Evolutionary conservation across 2,888 invertebrate species (phyloP).

Genomic region (Dolomedes plantarius): DNA sequence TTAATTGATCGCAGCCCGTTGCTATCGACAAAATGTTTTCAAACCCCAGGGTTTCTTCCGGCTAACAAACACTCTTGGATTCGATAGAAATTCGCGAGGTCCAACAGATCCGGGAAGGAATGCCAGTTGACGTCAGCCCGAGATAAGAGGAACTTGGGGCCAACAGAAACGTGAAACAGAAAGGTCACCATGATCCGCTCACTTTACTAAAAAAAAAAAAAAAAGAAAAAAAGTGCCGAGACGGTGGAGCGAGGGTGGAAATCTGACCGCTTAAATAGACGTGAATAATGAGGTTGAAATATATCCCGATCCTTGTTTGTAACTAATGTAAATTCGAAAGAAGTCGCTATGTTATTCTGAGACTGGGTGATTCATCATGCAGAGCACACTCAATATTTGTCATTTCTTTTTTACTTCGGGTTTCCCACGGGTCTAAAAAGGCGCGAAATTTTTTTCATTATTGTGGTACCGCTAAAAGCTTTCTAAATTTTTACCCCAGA

Average conservation of each 20-base stretch:
- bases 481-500: no score
- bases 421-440: no score
- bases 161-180: neutral
- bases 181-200: neutral
- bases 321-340: no score
- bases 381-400: no score
- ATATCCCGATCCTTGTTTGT: no score
- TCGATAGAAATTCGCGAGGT: neutral
- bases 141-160: neutral
- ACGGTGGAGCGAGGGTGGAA: neutral
- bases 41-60: neutral
- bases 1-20: no score
- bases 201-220: neutral
- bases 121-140: neutral
- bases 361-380: no score
- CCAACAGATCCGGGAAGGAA: constrained; percentile 3
- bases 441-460: no score
- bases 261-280: neutral
- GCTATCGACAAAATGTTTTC: neutral
- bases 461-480: no score
- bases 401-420: no score
- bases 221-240: neutral
- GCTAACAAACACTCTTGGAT: neutral
- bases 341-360: no score
- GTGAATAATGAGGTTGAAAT: no score